Evolutionary conservation across 2,888 invertebrate genomes (phyloP).

Genomic region (Scelioninae gen. 1): DNA sequence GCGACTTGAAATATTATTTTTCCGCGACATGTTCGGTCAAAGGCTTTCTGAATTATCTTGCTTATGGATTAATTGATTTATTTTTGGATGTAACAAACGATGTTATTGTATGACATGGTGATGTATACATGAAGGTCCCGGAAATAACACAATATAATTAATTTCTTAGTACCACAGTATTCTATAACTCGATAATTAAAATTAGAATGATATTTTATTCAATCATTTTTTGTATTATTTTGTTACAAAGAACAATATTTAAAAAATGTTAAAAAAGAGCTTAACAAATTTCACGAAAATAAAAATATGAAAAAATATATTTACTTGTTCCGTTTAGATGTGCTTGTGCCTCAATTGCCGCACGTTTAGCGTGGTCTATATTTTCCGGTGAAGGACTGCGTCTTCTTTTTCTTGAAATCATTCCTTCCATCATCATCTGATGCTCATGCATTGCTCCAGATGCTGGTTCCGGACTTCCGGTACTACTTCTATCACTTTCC

Average conservation of each 20-base stretch:
- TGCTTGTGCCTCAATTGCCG: slow-evolving; percentile 85
- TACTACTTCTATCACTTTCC: slow-evolving; percentile 84
- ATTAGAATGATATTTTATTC: too few relatives aligned
- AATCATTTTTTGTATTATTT: too few relatives aligned
- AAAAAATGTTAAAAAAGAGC: background rate
- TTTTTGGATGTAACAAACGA: too few relatives aligned
- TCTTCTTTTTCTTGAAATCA: slow-evolving; percentile 80
- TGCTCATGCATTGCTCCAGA: slow-evolving; percentile 81
- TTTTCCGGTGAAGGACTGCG: slow-evolving; percentile 82
- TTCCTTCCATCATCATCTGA: slow-evolving; percentile 81
- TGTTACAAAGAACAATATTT: background rate
- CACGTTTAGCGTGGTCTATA: slow-evolving; percentile 85
- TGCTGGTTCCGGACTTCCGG: slow-evolving; percentile 82
- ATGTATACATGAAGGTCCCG: too few relatives aligned
- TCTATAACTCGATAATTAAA: too few relatives aligned
- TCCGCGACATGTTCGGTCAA: too few relatives aligned
- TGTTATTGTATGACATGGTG: too few relatives aligned
- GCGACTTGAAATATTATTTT: background rate
- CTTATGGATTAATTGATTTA: too few relatives aligned
- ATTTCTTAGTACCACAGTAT: too few relatives aligned
- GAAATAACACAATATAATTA: too few relatives aligned
- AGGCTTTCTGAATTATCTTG: too few relatives aligned
- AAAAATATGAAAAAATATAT: slow-evolving; percentile 76
- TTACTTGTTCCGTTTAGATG: slow-evolving; percentile 89
- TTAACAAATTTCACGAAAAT: too few relatives aligned